phyloP scores from a whole-genome alignment of 2,113 vertebrate genomes.

The Ovis aries region DNA sequence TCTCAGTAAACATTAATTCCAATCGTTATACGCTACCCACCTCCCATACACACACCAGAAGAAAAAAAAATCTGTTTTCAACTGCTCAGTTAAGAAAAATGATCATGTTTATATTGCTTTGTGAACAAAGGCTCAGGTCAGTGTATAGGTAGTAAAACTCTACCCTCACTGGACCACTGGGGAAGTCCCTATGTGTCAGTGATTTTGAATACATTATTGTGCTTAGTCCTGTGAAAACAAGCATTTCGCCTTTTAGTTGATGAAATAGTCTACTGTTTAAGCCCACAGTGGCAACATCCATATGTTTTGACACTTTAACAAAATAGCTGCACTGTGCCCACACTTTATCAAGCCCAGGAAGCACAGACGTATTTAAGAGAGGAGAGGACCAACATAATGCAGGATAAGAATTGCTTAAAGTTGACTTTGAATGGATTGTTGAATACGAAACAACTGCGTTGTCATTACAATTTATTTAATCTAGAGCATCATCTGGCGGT shows the following conservation, averaged over 20 bases:
- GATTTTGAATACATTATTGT: neutral
- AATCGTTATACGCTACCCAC: neutral
- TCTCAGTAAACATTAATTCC: neutral
- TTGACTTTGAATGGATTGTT: neutral
- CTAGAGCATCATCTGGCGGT: neutral
- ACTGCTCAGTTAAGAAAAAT: neutral
- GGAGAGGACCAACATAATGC: neutral
- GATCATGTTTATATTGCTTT: neutral
- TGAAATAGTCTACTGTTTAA: neutral
- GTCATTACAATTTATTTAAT: neutral
- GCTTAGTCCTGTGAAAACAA: neutral
- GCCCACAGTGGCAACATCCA: neutral
- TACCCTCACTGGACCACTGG: neutral
- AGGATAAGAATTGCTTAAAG: neutral
- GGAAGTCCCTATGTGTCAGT: neutral
- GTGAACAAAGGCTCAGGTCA: neutral
- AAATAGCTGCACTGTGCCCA: neutral
- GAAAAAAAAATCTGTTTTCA: neutral
- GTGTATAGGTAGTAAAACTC: neutral
- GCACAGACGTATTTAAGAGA: neutral
- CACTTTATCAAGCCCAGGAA: neutral
- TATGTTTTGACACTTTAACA: conserved; percentile 3
- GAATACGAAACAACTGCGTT: neutral
- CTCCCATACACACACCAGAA: neutral
- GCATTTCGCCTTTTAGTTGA: neutral